Evolutionary conservation across 2,888 invertebrate genomes (phyloP).

Genomic region (Lasioglossum malachurum): DNA sequence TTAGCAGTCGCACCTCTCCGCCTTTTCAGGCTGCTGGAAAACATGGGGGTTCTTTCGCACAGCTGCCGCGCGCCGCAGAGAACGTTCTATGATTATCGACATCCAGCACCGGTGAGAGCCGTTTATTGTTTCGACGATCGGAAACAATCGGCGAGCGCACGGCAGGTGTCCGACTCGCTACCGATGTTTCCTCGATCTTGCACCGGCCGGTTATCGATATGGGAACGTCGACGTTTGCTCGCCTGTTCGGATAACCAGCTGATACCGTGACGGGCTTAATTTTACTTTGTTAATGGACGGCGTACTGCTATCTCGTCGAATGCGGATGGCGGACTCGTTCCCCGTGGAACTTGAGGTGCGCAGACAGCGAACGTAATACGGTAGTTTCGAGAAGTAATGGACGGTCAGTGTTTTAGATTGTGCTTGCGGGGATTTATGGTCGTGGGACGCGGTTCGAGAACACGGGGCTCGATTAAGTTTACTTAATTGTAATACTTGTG

Average conservation of each 20-base stretch:
- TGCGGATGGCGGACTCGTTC: neutral
- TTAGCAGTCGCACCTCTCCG: conserved; percentile 43
- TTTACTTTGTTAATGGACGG: neutral
- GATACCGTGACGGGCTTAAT: neutral
- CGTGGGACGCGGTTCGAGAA: neutral
- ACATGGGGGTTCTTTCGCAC: conserved; percentile 44
- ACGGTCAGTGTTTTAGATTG: neutral
- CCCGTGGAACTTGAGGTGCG: neutral
- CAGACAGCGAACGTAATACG: neutral
- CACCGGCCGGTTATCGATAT: neutral
- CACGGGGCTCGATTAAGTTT: neutral
- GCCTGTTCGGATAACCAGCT: neutral
- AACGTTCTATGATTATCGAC: conserved; percentile 32
- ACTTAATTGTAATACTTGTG: no score
- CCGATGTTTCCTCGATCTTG: neutral
- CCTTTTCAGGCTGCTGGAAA: conserved; percentile 58
- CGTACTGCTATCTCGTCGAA: neutral
- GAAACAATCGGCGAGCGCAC: conserved; percentile 33
- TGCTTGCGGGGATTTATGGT: neutral
- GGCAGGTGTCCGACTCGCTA: conserved; percentile 44
- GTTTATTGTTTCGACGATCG: conserved; percentile 55
- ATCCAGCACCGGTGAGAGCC: conserved; percentile 26
- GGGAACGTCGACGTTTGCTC: neutral
- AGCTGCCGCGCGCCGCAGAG: conserved; percentile 48
- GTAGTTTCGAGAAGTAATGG: neutral